Evolutionary conservation across 2,113 vertebrate species (phyloP), one percentile per base, ranked within the genome.

Genomic region (Brachionichthys hirsutus): DNA sequence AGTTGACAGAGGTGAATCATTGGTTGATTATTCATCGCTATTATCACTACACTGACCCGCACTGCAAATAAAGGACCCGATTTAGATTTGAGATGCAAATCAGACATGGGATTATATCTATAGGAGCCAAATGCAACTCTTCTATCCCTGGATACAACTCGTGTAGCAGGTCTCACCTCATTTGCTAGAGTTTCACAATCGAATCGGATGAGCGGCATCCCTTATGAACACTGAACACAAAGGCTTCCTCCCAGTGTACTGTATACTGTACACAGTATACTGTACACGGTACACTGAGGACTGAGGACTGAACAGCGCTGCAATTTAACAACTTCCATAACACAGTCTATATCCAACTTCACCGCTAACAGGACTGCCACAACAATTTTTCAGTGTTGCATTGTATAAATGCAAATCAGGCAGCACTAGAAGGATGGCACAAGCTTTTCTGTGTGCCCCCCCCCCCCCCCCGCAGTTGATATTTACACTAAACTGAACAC

Each of bases 401-500:
- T 54, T 57, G 19, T 70, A 48, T 62, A 46, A 55, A 70, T 81
- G 60, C 64, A 81, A 68, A 84, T 83, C 35, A 70, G 40, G 52
- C 51, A 38, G 45, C 45, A 35, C 38, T 24, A 40, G 50, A 73
- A 51, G 56, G 42, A 67, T 62, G 61, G 55, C 71, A 47, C 47
- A 43, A 36, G 38, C 58, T 64, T 54, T 58, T 66, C 5, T 54
- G 34, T 57, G 61, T 51, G 49, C 62, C 50, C 55, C n/a, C n/a
- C n/a, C n/a, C n/a, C n/a, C n/a, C n/a, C n/a, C n/a, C n/a, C 60
- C 16, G 13, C 15, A 13, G 50, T 67, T 62, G 65, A 66, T 69
- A 81, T 81, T 71, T 79, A 73, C 70, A 66, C 63, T 60, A 61
- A 73, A 67, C 68, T 72, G 42, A 81, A 62, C 66, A 62, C 52